Conservation (phyloP, 1,140 invertebrate species). For the Eumaeus atala region DNA sequence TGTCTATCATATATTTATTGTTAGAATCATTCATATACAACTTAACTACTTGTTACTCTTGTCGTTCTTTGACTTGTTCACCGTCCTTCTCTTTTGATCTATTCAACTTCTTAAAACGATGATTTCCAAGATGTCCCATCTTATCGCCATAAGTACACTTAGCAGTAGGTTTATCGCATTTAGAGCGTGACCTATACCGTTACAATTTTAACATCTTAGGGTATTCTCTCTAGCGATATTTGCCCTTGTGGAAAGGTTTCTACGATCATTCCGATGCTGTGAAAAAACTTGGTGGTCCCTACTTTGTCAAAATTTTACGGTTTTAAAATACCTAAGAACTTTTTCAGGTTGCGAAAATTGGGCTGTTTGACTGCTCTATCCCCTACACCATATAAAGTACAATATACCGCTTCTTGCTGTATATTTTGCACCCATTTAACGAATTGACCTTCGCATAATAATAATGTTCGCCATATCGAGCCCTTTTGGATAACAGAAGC, state of each 20-base stretch:
- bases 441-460: constrained; percentile 21
- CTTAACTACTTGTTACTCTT: constrained; percentile 23
- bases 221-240: too few species aligned
- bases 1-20: constrained; percentile 24
- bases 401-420: constrained; percentile 23
- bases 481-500: constrained; percentile 25
- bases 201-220: constrained; percentile 21
- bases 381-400: constrained; percentile 20
- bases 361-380: constrained; percentile 20
- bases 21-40: constrained; percentile 12
- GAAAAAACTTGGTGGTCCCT: background rate
- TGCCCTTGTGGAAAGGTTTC: background rate
- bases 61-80: constrained; percentile 1
- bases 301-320: constrained; percentile 16
- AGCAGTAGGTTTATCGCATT: constrained; percentile 15
- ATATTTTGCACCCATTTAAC: constrained; percentile 23
- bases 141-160: constrained; percentile 18
- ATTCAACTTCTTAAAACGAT: constrained; percentile 2
- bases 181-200: constrained; percentile 19
- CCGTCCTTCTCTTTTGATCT: background rate
- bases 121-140: constrained; percentile 16
- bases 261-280: background rate
- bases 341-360: constrained; percentile 21
- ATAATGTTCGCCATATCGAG: constrained; percentile 22
- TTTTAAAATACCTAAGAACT: constrained; percentile 17